These are phyloP conservation scores for Rotaria sp. DNA, from an alignment of 2,888 invertebrate species.

Conservation along the genomic window DNA sequence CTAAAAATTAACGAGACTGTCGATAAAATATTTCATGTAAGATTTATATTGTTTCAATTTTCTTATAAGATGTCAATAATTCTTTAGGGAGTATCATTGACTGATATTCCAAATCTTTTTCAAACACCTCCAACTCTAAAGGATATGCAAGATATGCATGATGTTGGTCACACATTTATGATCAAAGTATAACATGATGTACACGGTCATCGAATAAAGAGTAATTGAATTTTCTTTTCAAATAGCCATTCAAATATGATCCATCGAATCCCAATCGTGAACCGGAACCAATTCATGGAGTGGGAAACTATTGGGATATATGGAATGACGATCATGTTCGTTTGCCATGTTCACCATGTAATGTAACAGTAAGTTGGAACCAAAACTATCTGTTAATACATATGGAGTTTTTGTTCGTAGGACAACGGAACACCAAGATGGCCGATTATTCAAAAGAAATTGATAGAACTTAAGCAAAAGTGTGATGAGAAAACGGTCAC, in stretches of 20 bases:
- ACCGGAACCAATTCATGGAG: not conserved
- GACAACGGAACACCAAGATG: not conserved
- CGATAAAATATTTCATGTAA: not conserved
- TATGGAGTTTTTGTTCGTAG: not conserved
- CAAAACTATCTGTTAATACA: not conserved
- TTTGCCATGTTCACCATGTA: not conserved
- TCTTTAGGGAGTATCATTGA: not conserved
- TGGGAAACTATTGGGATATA: not conserved
- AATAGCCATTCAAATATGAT: constrained; percentile 4
- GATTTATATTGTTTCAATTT: not conserved
- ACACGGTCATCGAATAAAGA: not conserved
- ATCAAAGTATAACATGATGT: not conserved
- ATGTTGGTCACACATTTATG: not conserved
- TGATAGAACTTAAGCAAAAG: not conserved
- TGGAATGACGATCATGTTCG: constrained; percentile 13
- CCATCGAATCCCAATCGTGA: not conserved
- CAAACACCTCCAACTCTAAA: not conserved
- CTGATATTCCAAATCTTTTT: not conserved
- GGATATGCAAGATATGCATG: not conserved
- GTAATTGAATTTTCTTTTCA: not conserved
- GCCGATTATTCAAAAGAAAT: not conserved
- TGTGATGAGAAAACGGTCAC: not conserved
- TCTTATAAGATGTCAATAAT: not conserved
- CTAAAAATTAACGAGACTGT: not conserved
- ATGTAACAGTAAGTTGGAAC: not conserved